Conservation (phyloP, 2,888 invertebrate species). For the Callosobruchus maculatus region DNA sequence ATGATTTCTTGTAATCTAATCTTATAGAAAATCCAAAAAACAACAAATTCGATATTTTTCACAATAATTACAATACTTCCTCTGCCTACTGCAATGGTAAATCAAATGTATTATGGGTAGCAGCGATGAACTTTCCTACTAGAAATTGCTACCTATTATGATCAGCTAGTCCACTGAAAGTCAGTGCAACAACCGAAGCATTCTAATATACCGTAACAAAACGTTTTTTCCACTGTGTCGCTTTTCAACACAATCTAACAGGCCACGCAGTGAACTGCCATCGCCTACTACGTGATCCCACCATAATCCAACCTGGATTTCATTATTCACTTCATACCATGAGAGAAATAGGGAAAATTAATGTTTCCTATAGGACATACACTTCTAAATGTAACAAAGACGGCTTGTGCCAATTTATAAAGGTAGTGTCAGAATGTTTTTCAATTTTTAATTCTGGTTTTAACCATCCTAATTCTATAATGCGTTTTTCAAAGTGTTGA, state of each 20-base stretch:
- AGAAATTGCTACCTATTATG: neutral
- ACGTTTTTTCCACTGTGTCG: neutral
- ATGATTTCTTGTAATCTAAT: too few relatives aligned
- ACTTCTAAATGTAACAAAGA: neutral
- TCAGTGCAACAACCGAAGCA: neutral
- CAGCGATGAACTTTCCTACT: neutral
- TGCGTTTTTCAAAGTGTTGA: too few relatives aligned
- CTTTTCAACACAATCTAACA: neutral
- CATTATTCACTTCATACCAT: neutral
- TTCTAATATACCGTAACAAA: neutral
- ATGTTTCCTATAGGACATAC: neutral
- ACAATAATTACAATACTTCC: too few relatives aligned
- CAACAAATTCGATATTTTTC: too few relatives aligned
- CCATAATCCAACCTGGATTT: neutral
- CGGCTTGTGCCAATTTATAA: too few relatives aligned
- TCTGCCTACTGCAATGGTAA: too few relatives aligned
- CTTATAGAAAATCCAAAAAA: too few relatives aligned
- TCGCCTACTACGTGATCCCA: neutral
- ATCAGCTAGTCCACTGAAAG: neutral
- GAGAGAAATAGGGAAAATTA: neutral
- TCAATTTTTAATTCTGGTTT: too few relatives aligned
- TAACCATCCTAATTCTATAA: too few relatives aligned
- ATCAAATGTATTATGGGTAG: neutral
- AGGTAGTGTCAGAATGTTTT: too few relatives aligned
- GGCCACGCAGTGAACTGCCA: neutral